phyloP scores from a whole-genome alignment of 2,797 vertebrate species.

The Oryzias sinensis region DNA sequence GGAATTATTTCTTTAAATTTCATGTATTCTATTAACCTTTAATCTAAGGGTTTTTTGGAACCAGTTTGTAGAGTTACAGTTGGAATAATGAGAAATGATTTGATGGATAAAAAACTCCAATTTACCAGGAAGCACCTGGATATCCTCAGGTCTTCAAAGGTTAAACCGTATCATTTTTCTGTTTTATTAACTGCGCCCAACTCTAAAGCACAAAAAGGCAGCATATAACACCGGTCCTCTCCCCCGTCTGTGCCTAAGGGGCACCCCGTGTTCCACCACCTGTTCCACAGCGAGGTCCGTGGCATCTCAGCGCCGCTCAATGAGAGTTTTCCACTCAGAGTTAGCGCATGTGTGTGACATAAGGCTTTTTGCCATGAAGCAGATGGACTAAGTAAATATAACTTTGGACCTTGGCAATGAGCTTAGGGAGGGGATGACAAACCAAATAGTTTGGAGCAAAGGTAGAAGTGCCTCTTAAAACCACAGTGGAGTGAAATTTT shows the following conservation, averaged over 20 bases:
- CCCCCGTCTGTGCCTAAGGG: constrained; percentile 28
- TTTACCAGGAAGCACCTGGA: not conserved
- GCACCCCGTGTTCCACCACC: constrained; percentile 48
- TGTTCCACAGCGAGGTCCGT: constrained; percentile 48
- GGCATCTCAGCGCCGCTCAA: constrained; percentile 18
- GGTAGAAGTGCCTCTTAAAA: not conserved
- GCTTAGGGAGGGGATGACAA: constrained; percentile 16
- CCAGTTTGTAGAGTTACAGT: not conserved
- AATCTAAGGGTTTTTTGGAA: not conserved
- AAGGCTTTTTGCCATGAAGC: constrained; percentile 31
- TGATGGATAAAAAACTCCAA: too few species aligned
- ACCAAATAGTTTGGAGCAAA: constrained; percentile 8
- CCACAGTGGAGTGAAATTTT: not conserved
- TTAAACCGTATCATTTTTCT: not conserved
- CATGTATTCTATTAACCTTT: not conserved
- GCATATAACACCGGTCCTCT: not conserved
- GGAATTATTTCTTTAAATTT: not conserved
- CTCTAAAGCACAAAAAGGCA: not conserved
- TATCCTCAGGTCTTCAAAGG: not conserved
- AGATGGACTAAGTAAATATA: constrained; percentile 63
- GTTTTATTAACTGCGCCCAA: not conserved
- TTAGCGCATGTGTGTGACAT: constrained; percentile 12
- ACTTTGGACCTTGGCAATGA: constrained; percentile 27
- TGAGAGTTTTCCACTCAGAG: constrained; percentile 29
- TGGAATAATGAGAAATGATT: too few species aligned